Base-by-base conservation (phyloP, 2,797 vertebrate species). In the Eurystomus glaucurus region DNA sequence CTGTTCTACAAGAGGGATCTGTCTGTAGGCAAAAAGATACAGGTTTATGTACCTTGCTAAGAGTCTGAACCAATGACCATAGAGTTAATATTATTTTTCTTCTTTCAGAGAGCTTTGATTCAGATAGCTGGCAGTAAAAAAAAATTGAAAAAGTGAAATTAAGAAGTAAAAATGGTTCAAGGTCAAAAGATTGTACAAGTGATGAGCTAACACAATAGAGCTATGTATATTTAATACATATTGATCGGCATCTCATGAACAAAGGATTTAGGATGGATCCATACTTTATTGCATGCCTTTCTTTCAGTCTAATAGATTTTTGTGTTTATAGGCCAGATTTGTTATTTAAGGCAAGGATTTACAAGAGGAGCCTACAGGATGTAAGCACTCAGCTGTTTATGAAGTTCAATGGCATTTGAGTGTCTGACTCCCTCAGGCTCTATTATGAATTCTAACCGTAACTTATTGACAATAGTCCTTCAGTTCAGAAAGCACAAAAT, bases 341-440 rank as follows among this genome's bases (percentile, higher is more conserved):
- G 60, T 77, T 85, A 92, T 95, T 94, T 93, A 85, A 91, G 33
- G 65, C 43, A 58, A 90, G 79, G 90, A 90, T 94, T 95, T 92
- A 51, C 54, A 60, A 69, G 41, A 85, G 86, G 58, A 85, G 71
- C 77, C 83, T 91, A 57, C 79, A 89, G 90, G 92, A 82, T 88
- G 55, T 77, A 82, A 93, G 83, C 90, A 95, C 66, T 94, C 77
- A 80, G 60, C 64, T 96, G 90, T 88, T 94, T 77, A 61, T 92
- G 88, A 96, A 95, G 93, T 97, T 94, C 95, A 96, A 46, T 94
- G 92, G 90, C 75, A 92, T 96, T 91, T 94, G 70, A 87, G 88
- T 65, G 88, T 60, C 92, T 94, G 81, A 77, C 31, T 96, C 93
- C 93, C 81, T 69, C 78, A 68, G 88, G 95, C 62, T 66, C 75